Evolutionary conservation across 2,113 vertebrate genomes (phyloP).

Genomic region (Sylvia atricapilla): DNA sequence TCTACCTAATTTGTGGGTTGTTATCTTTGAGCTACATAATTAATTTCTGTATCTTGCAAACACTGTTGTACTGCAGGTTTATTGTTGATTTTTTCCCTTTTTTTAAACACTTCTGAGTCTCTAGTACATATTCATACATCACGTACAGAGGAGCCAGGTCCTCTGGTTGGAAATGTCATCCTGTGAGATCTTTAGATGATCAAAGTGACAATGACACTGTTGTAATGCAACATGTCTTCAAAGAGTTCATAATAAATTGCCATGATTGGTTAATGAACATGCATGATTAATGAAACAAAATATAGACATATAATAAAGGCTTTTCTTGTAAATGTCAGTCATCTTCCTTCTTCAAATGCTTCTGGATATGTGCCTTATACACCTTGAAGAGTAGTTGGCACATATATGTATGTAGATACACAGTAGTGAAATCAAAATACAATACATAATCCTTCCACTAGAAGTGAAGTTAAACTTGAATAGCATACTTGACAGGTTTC

Average conservation of each 20-base stretch:
- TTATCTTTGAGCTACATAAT: slow-evolving; percentile 30
- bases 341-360: not conserved
- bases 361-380: not conserved
- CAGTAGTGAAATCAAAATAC: not conserved
- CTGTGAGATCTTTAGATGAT: slow-evolving; percentile 29
- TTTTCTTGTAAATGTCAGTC: slow-evolving; percentile 25
- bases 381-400: not conserved
- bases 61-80: not conserved
- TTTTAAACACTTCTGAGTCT: not conserved
- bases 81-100: not conserved
- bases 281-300: slow-evolving; percentile 58
- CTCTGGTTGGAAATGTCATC: slow-evolving; percentile 16
- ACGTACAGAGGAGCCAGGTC: not conserved
- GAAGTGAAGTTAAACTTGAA: not conserved
- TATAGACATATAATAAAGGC: slow-evolving; percentile 22
- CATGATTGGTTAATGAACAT: slow-evolving; percentile 49
- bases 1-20: slow-evolving; percentile 29
- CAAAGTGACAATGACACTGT: slow-evolving; percentile 51
- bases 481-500: not conserved
- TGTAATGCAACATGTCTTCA: not conserved
- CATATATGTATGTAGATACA: not conserved
- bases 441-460: not conserved
- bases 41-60: slow-evolving; percentile 44
- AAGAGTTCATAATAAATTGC: slow-evolving; percentile 32
- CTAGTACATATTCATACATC: not conserved